Base-by-base conservation (phyloP, 2,888 invertebrate species). In the Unio delphinus region DNA sequence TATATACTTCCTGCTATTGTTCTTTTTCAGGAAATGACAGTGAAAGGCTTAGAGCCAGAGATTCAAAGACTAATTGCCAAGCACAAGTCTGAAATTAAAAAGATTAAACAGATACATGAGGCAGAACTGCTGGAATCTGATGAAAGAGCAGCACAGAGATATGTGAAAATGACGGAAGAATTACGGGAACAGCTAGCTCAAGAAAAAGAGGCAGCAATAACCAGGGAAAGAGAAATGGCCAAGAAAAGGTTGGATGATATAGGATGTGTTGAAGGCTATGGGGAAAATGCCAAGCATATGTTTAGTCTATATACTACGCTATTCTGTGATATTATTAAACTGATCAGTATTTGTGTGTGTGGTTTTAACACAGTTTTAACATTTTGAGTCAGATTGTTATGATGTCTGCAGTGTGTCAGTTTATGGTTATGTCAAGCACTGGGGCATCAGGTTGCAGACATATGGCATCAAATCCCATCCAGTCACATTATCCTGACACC, bases 31-130 rank as follows among this genome's bases (percentile, higher is more conserved):
- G 90, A 90, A 74, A 89, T 90, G 89, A 90, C 90, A 34, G 90
- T 90, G 62, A 90, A 90, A 73, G 90, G 90, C 23, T 73, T 90
- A 65, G 90, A 90, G 74, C 90, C 90, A 61, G 90, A 90, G 74
- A 89, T 90, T 62, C 90, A 90, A 74, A 77, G 88, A n/a, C 81
- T 90, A 68, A 90, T 90, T 7, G 88, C 88, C 6, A 89, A 89
- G 72, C 90, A 90, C 78, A 90, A 90, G 77, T 79, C 82, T 30
- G 90, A 90, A 73, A 69, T 90, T 34, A 88, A 88, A 77, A 88
- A 89, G 72, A 73, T 90, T 34, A 89, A 90, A 73, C 85, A 88
- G 59, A 83, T 88, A 23, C 89, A 90, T 68, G 89, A 90, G 72
- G 89, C 89, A 18, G 90, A 90, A 75, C 72, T 90, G 54, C 78